Evolutionary conservation across 1,140 invertebrate genomes (phyloP).

Genomic region (Andricus grossulariae): DNA sequence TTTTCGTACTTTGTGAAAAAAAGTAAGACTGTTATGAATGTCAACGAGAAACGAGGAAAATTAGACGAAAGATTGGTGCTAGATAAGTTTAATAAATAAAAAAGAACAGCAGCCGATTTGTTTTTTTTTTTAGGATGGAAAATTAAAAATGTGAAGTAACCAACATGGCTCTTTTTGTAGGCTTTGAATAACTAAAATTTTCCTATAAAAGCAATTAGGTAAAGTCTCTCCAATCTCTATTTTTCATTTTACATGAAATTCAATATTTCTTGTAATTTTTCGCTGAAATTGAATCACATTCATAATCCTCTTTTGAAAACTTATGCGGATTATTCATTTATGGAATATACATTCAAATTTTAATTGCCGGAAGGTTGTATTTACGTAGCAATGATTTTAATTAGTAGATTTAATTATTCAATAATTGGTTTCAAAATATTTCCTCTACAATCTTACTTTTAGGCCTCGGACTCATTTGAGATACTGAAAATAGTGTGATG

Average conservation of each 20-base stretch:
- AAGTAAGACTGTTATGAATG: background rate
- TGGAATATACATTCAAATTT: no score
- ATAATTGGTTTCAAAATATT: no score
- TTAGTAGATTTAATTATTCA: no score
- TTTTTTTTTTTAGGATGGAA: background rate
- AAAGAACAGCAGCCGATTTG: background rate
- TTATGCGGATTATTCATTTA: background rate
- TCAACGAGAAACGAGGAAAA: background rate
- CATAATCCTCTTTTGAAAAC: background rate
- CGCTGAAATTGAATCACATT: background rate
- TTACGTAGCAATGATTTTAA: no score
- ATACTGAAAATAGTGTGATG: no score
- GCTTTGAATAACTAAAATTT: background rate
- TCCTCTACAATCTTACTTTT: no score
- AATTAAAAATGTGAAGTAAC: no score
- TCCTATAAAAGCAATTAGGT: background rate
- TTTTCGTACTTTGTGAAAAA: background rate
- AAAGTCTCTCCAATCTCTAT: background rate
- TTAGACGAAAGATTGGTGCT: background rate
- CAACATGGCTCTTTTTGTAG: background rate
- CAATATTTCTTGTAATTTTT: constrained; percentile 4
- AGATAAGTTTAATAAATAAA: background rate
- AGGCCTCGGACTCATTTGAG: no score
- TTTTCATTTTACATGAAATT: background rate
- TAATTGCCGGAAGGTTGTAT: no score